These are phyloP conservation scores for Cotesia chilonis DNA, from an alignment of 1,140 invertebrate genomes.

Conservation along the genomic window DNA sequence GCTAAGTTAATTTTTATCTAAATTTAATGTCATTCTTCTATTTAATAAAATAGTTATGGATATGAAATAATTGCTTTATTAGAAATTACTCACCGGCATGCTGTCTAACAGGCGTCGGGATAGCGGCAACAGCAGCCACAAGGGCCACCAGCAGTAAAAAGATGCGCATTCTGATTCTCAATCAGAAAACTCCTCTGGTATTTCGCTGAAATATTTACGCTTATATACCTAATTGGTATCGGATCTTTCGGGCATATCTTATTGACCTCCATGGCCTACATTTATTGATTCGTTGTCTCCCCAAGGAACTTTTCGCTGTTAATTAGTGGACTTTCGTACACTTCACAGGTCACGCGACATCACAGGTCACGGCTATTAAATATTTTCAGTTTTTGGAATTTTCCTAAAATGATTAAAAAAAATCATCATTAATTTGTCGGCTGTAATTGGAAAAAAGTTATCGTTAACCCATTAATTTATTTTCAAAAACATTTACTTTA, in stretches of 20 bases:
- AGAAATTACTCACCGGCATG: slow-evolving; percentile 57
- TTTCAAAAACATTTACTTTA: too few relatives aligned
- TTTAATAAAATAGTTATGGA: background rate
- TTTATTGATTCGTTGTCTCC: too few relatives aligned
- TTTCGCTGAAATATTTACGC: slow-evolving; percentile 30
- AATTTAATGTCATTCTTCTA: background rate
- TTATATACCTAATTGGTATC: slow-evolving; percentile 64
- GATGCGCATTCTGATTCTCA: slow-evolving; percentile 56
- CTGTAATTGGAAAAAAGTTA: too few relatives aligned
- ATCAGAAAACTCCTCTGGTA: slow-evolving; percentile 27
- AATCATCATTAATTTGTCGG: too few relatives aligned
- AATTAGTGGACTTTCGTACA: too few relatives aligned
- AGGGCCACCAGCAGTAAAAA: slow-evolving; percentile 58
- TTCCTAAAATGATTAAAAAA: too few relatives aligned
- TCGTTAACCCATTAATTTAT: too few relatives aligned
- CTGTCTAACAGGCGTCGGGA: slow-evolving; percentile 48
- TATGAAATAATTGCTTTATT: background rate
- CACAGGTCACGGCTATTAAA: too few relatives aligned
- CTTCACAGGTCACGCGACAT: too few relatives aligned
- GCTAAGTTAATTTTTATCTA: too few relatives aligned
- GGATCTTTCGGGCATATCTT: slow-evolving; percentile 48
- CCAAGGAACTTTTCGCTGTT: too few relatives aligned
- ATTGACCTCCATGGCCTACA: slow-evolving; percentile 39
- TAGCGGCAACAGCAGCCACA: slow-evolving; percentile 56
- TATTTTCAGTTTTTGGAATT: too few relatives aligned